Evolutionary conservation across 2,888 invertebrate species (phyloP).

Genomic region (Melinopterus prodromus): DNA sequence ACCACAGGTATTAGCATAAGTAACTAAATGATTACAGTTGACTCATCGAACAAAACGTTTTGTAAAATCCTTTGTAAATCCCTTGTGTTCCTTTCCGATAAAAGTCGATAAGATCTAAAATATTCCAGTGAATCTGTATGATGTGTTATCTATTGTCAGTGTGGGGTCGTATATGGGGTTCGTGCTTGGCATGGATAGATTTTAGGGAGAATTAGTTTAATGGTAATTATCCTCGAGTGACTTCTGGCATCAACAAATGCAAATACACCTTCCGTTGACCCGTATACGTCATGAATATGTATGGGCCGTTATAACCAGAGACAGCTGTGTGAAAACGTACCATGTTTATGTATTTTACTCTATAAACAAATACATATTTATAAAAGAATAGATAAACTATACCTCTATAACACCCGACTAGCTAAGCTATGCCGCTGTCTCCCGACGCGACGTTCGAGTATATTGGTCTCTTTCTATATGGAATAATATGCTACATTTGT

Average conservation of each 20-base stretch:
- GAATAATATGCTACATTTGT: background rate
- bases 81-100: background rate
- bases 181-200: background rate
- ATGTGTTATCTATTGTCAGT: background rate
- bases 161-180: background rate
- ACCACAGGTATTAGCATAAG: background rate
- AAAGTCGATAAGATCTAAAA: background rate
- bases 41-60: background rate
- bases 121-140: background rate
- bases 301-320: conserved; percentile 36
- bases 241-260: conserved; percentile 34
- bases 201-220: background rate
- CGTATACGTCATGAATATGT: conserved; percentile 43
- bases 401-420: background rate
- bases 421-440: background rate
- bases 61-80: background rate
- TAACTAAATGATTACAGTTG: background rate
- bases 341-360: background rate
- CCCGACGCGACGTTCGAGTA: background rate
- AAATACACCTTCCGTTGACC: conserved; percentile 39
- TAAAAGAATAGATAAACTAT: background rate
- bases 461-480: background rate
- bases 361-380: conserved; percentile 14
- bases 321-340: conserved; percentile 33
- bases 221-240: conserved; percentile 33